A percentile compares a stretch with the other conserved stretches of the same genome.
phyloP scores from a whole-genome alignment of 2,797 vertebrate genomes.

The Setipinna tenuifilis region DNA sequence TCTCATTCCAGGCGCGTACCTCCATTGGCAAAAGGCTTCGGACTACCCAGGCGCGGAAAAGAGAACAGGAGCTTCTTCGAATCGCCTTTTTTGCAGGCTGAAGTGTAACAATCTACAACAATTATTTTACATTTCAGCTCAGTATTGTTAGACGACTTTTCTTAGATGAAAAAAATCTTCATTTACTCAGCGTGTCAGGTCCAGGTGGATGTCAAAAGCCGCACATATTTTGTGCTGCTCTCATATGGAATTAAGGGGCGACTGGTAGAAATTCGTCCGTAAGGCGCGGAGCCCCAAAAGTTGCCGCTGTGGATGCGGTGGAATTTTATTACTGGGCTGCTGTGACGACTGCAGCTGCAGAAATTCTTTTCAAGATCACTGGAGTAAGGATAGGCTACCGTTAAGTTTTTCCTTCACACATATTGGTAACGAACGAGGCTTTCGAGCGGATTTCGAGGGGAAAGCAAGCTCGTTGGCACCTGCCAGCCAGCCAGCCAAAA shows the following conservation, averaged over 20 bases:
- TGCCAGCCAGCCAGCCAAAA: not conserved
- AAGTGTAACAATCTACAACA: not conserved
- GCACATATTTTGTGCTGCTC: not conserved
- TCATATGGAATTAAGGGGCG: constrained; percentile 52
- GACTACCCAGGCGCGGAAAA: constrained; percentile 57
- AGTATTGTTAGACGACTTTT: not conserved
- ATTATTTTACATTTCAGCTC: not conserved
- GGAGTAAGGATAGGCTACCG: constrained; percentile 43
- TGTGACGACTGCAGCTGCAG: not conserved
- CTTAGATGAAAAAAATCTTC: not conserved
- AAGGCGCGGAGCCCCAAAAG: constrained; percentile 63
- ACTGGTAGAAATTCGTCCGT: constrained; percentile 21
- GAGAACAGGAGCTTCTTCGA: constrained; percentile 41
- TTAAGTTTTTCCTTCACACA: not conserved
- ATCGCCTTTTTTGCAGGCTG: not conserved
- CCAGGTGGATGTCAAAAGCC: not conserved
- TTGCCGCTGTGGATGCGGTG: constrained; percentile 56
- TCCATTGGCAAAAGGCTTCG: constrained; percentile 68
- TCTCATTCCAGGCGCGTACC: constrained; percentile 78
- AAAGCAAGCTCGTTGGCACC: constrained; percentile 9
- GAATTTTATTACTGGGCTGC: constrained; percentile 37
- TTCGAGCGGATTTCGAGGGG: constrained; percentile 16
- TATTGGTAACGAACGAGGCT: not conserved
- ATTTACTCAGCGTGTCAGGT: not conserved
- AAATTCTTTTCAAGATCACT: constrained; percentile 43